Conservation (phyloP, 2,888 invertebrate species). For the Hartigia nigra region DNA sequence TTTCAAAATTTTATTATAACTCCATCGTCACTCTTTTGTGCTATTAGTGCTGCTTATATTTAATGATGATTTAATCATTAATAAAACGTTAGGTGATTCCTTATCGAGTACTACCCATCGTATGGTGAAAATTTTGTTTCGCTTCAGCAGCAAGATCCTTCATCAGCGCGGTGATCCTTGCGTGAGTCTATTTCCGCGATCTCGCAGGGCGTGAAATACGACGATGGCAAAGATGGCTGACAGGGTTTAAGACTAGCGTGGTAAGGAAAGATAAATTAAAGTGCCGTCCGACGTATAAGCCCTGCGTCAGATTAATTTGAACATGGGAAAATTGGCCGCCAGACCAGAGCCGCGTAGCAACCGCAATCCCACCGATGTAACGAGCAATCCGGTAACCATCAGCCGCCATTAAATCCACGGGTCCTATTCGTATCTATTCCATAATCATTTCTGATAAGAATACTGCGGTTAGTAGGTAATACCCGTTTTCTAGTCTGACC, state of each 20-base stretch:
- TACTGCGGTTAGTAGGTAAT: neutral
- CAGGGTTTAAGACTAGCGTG: neutral
- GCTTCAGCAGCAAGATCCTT: neutral
- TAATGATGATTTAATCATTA: no score
- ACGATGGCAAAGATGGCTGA: neutral
- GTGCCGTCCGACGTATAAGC: neutral
- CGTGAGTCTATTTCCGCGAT: neutral
- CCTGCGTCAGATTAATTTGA: neutral
- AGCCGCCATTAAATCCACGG: slow-evolving; percentile 2
- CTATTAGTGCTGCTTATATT: no score
- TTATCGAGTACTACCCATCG: no score
- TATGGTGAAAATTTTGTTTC: no score
- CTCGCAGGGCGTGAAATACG: neutral
- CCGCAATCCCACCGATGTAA: neutral
- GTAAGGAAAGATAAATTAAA: neutral
- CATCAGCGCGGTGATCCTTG: neutral
- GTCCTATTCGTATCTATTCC: neutral
- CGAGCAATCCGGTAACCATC: slow-evolving; percentile 12
- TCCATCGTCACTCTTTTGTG: no score
- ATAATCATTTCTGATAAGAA: neutral
- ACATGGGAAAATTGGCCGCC: neutral
- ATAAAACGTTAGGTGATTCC: no score
- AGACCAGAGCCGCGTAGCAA: no score
- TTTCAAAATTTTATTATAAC: no score
- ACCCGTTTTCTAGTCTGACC: neutral